Evolutionary conservation across 2,797 vertebrate genomes (phyloP), one percentile per base, ranked within the genome.

Genomic region (Babyrousa celebensis): DNA sequence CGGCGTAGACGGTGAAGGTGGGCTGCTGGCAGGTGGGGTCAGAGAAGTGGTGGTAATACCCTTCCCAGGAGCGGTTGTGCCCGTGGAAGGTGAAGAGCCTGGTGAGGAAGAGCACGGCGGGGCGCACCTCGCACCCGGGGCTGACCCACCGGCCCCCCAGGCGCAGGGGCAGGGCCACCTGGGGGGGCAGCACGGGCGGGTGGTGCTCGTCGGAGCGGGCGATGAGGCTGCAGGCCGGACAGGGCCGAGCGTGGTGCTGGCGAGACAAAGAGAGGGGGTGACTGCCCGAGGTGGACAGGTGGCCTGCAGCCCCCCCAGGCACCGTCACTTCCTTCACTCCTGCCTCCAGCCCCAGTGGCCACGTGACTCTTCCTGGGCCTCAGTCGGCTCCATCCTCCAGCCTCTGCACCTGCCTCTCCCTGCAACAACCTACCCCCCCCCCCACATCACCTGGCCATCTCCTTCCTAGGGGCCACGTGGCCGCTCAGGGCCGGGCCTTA

Each of bases 181-280:
- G 29, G 18, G 25, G 71, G 0, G 99, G 99, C 0, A 99, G 97
- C 72, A 99, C 91, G 0, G 99, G 99, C 0, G 99, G 99, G 17
- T 98, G 99, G 70, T 99, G 99, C 82, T 99, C 99, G 0, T 99
- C 98, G 0, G 99, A 98, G 90, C 98, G 97, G 91, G 99, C 99
- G 10, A 99, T 98, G 48, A 99, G 96, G 67, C 98, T 98, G 0
- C 99, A 99, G 95, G 98, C 98, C 0, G 98, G 99, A 97, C 99
- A 99, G 2, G 99, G 99, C n/a, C 99, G 99, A 56, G 98, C 70
- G 1, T 99, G 99, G 97, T 99, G 99, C 99, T 99, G 99, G 58
- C 2, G 54, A 86, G 77, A 78, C 36, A 96, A 63, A 67, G 70
- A 87, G 77, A 36, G 65, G 62, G 17, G 4, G 75, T 54, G 48